A percentile compares a stretch with the other conserved stretches of the same genome.
These are phyloP conservation scores for Brachyopa scutellaris DNA, from an alignment of 2,888 invertebrate species.

Conservation along the genomic window DNA sequence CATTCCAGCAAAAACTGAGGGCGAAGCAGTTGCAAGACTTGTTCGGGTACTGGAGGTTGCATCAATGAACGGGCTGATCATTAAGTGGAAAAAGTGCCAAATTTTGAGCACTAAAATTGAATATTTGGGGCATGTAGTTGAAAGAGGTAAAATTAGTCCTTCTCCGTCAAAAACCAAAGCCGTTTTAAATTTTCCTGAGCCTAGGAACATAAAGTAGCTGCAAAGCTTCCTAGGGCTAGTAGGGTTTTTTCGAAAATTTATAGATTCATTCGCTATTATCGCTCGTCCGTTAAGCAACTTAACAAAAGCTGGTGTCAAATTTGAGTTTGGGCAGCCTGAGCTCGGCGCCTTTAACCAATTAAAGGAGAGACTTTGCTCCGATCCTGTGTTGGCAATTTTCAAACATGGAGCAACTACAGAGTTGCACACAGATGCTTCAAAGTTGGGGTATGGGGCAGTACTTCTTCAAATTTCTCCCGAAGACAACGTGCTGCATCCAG, in stretches of 20 bases:
- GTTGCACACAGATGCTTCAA: too few species aligned
- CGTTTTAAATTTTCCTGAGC: conserved; percentile 74
- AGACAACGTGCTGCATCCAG: too few species aligned
- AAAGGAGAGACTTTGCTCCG: too few species aligned
- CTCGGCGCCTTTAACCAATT: too few species aligned
- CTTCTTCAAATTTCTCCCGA: too few species aligned
- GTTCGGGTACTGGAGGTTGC: conserved; percentile 1
- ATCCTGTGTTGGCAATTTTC: too few species aligned
- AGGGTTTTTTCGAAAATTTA: conserved; percentile 78
- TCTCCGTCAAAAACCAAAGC: conserved; percentile 74
- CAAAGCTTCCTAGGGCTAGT: conserved; percentile 77
- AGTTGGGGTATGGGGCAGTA: too few species aligned
- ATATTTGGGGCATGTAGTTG: conserved; percentile 75
- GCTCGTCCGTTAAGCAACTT: too few species aligned
- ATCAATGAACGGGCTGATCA: conserved; percentile 32
- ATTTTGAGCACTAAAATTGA: not conserved
- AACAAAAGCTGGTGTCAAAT: too few species aligned
- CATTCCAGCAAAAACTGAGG: conserved; percentile 22
- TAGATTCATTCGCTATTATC: conserved; percentile 61
- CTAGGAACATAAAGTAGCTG: conserved; percentile 55
- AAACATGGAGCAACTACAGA: too few species aligned
- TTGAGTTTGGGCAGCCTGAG: too few species aligned
- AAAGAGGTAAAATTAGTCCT: conserved; percentile 74
- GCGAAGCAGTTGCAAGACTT: conserved; percentile 15
- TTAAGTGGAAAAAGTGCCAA: conserved; percentile 71